Conservation (phyloP, 2,113 vertebrate genomes). For the Acrocephalus arundinaceus region DNA sequence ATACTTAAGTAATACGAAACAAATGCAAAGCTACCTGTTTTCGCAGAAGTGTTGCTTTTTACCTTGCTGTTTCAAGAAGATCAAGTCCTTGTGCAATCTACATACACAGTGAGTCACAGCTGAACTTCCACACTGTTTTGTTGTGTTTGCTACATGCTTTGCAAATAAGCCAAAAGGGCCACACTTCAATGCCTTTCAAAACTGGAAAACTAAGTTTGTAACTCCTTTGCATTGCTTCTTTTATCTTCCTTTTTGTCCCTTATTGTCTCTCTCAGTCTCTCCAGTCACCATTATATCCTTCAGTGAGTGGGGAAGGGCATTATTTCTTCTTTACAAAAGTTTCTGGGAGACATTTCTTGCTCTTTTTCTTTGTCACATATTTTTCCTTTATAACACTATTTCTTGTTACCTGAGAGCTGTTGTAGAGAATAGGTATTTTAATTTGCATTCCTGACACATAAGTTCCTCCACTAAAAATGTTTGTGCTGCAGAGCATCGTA, state of each 20-base stretch:
- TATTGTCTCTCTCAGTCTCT: background rate
- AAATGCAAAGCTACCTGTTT: background rate
- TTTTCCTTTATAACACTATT: background rate
- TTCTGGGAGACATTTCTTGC: background rate
- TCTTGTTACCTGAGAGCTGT: background rate
- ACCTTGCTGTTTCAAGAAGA: background rate
- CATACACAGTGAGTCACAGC: background rate
- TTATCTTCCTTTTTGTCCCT: background rate
- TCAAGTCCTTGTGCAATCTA: background rate
- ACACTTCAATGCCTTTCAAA: background rate
- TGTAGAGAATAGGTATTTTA: background rate
- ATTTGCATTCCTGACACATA: background rate
- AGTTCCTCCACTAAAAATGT: background rate
- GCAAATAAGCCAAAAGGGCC: background rate
- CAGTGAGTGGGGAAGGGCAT: rapidly evolving
- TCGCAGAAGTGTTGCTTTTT: background rate
- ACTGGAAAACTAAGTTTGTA: background rate
- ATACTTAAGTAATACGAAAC: background rate
- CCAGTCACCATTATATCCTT: background rate
- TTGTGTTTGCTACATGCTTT: background rate
- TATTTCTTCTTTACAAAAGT: background rate
- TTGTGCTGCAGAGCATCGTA: background rate
- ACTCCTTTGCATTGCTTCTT: background rate
- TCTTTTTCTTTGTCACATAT: background rate
- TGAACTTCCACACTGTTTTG: background rate